phyloP scores from a whole-genome alignment of 2,797 vertebrate species.

The Muscicapa striata region DNA sequence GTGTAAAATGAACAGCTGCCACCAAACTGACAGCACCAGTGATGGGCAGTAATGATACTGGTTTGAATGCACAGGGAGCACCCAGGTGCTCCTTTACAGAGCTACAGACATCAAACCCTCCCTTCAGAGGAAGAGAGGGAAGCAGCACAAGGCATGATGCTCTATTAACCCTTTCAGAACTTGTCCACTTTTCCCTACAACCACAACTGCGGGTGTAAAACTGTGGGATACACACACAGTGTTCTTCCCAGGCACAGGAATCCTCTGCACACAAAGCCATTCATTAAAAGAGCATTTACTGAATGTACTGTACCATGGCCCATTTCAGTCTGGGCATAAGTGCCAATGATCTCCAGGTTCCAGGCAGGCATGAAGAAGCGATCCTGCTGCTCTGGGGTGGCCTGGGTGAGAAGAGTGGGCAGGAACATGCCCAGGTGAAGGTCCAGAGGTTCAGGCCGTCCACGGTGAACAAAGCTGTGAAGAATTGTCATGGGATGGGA shows the following conservation, averaged over 20 bases:
- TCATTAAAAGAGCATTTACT: conserved; percentile 65
- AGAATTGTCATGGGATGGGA: conserved; percentile 61
- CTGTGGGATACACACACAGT: not conserved
- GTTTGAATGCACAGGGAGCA: not conserved
- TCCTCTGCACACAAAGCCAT: not conserved
- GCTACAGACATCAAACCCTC: not conserved
- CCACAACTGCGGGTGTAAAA: not conserved
- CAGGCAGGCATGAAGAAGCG: conserved; percentile 97
- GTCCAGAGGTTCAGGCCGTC: conserved; percentile 90
- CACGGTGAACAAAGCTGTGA: conserved; percentile 86
- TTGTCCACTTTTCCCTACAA: not conserved
- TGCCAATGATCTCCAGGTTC: conserved; percentile 98
- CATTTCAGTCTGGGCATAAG: conserved; percentile 99
- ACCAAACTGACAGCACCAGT: not conserved
- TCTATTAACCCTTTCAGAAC: not conserved
- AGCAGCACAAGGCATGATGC: not conserved
- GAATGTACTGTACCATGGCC: conserved; percentile 93
- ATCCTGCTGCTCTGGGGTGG: conserved; percentile 93
- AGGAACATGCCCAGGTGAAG: conserved; percentile 99
- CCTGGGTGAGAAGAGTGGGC: conserved; percentile 96
- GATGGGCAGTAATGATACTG: not conserved
- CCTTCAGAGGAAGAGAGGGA: not conserved
- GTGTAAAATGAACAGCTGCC: not conserved
- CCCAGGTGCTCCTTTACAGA: not conserved
- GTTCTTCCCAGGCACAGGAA: not conserved